Conservation (phyloP, 2,797 vertebrate species). For the Varecia variegata region DNA sequence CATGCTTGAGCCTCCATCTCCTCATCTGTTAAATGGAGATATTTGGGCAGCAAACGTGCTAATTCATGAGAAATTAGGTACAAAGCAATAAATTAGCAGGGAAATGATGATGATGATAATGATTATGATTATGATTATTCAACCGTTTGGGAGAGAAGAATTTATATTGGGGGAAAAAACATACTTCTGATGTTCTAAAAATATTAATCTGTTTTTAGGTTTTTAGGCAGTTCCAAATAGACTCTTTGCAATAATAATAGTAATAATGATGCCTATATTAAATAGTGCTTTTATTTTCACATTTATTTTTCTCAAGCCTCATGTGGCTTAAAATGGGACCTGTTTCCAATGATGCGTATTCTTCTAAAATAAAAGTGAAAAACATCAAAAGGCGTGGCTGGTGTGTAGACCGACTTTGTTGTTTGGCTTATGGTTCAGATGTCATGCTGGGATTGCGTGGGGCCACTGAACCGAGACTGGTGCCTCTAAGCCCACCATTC, state of each 20-base stretch:
- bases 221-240: conserved; percentile 72
- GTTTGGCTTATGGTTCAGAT: background rate
- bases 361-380: conserved; percentile 47
- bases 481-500: background rate
- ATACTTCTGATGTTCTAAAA: conserved; percentile 65
- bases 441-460: background rate
- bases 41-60: background rate
- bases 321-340: conserved; percentile 71
- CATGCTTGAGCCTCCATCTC: background rate
- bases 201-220: conserved; percentile 70
- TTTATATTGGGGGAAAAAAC: conserved; percentile 39
- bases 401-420: background rate
- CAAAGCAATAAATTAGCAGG: conserved; percentile 42
- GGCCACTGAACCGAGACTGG: rapidly evolving
- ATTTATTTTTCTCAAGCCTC: conserved; percentile 72
- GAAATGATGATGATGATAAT: background rate
- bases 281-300: conserved; percentile 72
- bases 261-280: conserved; percentile 71
- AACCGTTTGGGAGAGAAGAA: conserved; percentile 46
- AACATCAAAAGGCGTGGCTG: background rate
- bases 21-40: conserved; percentile 68
- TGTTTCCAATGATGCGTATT: conserved; percentile 56
- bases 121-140: conserved; percentile 56
- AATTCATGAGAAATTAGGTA: conserved; percentile 12
- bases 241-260: conserved; percentile 71